Evolutionary conservation across 2,888 invertebrate species (phyloP), one percentile per base, ranked within the genome.

Genomic region (Malachius bipustulatus): DNA sequence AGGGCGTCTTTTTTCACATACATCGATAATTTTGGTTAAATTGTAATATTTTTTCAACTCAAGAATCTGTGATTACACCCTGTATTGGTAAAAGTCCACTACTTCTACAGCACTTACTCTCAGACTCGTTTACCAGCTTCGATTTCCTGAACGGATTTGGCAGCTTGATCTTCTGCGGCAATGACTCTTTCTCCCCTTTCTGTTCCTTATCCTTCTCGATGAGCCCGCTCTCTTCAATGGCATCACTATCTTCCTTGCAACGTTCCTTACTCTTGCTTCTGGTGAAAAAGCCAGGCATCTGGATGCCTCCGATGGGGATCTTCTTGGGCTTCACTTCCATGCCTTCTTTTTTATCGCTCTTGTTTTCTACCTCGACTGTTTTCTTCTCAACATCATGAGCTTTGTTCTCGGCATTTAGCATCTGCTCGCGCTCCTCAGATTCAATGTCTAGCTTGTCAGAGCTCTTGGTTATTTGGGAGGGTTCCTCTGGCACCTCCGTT

Each of bases 231-330:
- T 60, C 63, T 46, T 64, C 62, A 11, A 53, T 50, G 42, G 59
- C 63, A 34, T 62, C 64, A 38, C 65, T 64, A 35, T 69, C 57
- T 40, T 66, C 67, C 43, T 76, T 83, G 62, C 67, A 72, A 46
- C 72, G 77, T 57, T 79, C 79, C 55, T 75, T 77, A 43, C 82
- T 81, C 47, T 78, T 78, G 56, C 77, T 77, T 48, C 80, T 75
- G 40, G 77, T 79, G 52, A 84, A 84, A 64, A 84, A 85, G 10
- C 84, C 84, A 3, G 85, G 85, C 75, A 85, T 79, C 64, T 84
- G 83, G 44, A 85, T 82, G n/a, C 82, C 85, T 32, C 84, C 85
- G 51, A 84, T 85, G 3, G 85, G 85, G 50, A 84, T 83, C 57
- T 82, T 84, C 57, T 79, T 82, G 38, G 81, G 81, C 54, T 79